These are phyloP conservation scores for Gymnopithys bicolor DNA, from an alignment of 2,797 vertebrate species.

Conservation along the genomic window DNA sequence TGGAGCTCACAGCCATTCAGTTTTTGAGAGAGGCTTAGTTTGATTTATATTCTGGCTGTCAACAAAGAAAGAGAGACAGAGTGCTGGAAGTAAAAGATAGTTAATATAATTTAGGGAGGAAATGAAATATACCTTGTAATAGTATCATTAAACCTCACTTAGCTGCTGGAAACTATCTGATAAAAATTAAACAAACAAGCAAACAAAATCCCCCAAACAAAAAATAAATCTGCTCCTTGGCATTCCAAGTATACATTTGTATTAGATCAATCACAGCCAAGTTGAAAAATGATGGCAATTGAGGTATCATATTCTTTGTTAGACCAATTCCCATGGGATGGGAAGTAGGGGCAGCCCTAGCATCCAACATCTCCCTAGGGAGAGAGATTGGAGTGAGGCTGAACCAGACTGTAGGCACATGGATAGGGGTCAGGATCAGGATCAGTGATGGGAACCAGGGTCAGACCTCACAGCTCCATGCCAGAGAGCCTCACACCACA, in stretches of 20 bases:
- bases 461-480: not conserved
- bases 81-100: not conserved
- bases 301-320: not conserved
- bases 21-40: not conserved
- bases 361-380: not conserved
- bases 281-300: not conserved
- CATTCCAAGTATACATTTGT: not conserved
- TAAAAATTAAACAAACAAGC: slow-evolving; percentile 24
- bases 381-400: not conserved
- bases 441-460: not conserved
- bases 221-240: not conserved
- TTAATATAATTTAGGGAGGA: slow-evolving; percentile 16
- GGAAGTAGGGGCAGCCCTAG: accelerated
- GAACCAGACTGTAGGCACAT: accelerated
- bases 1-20: not conserved
- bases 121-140: slow-evolving; percentile 23
- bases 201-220: not conserved
- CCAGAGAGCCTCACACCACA: not conserved
- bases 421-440: not conserved
- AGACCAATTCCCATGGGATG: not conserved
- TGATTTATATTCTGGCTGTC: slow-evolving; percentile 30
- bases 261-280: not conserved
- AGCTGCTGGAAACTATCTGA: not conserved
- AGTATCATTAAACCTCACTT: not conserved
- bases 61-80: not conserved